A percentile compares a stretch with the other conserved stretches of the same genome.
Evolutionary conservation across 1,140 invertebrate species (phyloP).

Genomic region (Halictus rubicundus): DNA sequence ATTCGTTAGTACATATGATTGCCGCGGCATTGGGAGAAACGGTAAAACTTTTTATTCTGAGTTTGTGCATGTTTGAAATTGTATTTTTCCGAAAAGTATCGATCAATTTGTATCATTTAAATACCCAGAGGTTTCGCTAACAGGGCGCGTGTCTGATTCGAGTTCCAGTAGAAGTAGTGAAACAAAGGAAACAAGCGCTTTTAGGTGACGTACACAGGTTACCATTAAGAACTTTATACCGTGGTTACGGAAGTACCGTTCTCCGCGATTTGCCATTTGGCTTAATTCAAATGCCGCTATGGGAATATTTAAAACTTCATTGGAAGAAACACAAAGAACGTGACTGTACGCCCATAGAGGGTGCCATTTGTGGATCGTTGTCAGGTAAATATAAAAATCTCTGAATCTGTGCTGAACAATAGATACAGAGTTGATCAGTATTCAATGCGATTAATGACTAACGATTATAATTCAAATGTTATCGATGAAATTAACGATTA

Average conservation of each 20-base stretch:
- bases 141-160: constrained; percentile 93
- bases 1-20: constrained; percentile 90
- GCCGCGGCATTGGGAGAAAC: constrained; percentile 92
- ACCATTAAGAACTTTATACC: constrained; percentile 86
- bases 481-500: no score
- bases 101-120: constrained; percentile 4
- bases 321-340: constrained; percentile 80
- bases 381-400: constrained; percentile 82
- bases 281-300: constrained; percentile 96
- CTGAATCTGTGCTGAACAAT: no score
- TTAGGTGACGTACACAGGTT: constrained; percentile 76
- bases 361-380: constrained; percentile 90
- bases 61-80: not conserved
- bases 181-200: constrained; percentile 94
- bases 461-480: no score
- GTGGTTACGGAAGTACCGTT: constrained; percentile 95
- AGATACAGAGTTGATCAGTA: no score
- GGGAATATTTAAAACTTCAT: constrained; percentile 92
- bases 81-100: not conserved
- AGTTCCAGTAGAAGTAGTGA: constrained; percentile 97
- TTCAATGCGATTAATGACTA: no score
- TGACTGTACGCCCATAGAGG: constrained; percentile 84
- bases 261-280: constrained; percentile 97
- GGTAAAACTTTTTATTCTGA: constrained; percentile 79
- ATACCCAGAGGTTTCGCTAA: not conserved